These are phyloP conservation scores for Magallana ariakensis DNA, from an alignment of 1,140 invertebrate species.

Conservation along the genomic window DNA sequence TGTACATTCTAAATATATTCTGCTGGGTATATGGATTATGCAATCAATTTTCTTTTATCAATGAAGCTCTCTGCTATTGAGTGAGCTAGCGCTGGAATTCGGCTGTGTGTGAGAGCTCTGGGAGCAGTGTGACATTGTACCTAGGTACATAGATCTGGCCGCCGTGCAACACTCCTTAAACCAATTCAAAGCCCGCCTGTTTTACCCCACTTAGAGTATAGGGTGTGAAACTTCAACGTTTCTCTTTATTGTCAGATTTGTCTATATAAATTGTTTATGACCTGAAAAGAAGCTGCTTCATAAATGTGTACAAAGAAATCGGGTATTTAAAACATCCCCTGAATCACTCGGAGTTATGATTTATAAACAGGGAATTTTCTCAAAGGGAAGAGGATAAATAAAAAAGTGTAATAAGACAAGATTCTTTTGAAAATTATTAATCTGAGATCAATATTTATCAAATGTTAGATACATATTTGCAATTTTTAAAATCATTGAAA, in stretches of 20 bases:
- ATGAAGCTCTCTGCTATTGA: slow-evolving; percentile 11
- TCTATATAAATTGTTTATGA: background rate
- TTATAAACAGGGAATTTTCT: background rate
- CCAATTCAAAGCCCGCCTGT: background rate
- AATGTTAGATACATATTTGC: background rate
- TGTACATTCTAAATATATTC: no score
- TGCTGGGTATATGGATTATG: background rate
- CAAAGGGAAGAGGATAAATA: background rate
- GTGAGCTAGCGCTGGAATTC: background rate
- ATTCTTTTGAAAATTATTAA: no score
- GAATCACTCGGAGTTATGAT: no score
- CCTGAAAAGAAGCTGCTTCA: slow-evolving; percentile 8
- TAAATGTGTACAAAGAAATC: background rate
- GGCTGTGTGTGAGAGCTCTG: background rate
- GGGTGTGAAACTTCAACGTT: background rate
- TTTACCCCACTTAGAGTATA: slow-evolving; percentile 16
- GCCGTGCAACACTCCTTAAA: background rate
- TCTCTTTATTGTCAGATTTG: background rate
- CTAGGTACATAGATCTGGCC: background rate
- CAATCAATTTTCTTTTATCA: slow-evolving; percentile 39
- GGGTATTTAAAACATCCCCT: no score
- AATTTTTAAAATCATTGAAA: background rate
- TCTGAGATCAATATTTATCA: background rate
- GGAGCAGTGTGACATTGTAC: slow-evolving; percentile 5
- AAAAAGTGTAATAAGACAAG: background rate